These are phyloP conservation scores for Emydoidea blandingii DNA, from an alignment of 2,797 vertebrate genomes.

Conservation along the genomic window DNA sequence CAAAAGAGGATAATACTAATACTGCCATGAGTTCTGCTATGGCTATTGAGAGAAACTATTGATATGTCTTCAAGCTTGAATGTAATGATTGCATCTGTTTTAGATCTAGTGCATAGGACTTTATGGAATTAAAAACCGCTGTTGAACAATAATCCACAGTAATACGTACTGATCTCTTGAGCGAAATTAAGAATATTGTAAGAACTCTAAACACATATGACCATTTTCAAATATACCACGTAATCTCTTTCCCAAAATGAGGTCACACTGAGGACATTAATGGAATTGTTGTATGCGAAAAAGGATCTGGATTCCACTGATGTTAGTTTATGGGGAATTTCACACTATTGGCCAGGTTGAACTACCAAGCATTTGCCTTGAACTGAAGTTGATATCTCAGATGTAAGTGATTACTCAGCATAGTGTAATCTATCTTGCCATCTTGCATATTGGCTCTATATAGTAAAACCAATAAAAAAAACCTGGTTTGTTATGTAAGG, in stretches of 20 bases:
- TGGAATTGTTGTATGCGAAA: rapidly evolving
- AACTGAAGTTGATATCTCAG: not conserved
- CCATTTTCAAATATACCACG: not conserved
- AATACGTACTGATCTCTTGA: not conserved
- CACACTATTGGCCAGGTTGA: not conserved
- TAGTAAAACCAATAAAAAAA: not conserved
- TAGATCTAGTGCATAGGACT: not conserved
- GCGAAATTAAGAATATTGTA: not conserved
- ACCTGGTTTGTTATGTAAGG: not conserved
- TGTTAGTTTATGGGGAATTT: not conserved
- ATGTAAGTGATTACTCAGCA: not conserved
- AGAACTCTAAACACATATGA: not conserved
- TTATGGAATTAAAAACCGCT: not conserved
- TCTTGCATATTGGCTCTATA: not conserved
- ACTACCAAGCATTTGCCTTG: not conserved
- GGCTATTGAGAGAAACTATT: rapidly evolving
- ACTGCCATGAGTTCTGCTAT: not conserved
- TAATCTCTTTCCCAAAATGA: rapidly evolving
- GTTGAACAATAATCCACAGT: not conserved
- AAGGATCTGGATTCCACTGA: not conserved
- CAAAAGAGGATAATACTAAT: rapidly evolving
- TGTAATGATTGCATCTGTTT: not conserved
- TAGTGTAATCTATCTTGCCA: not conserved
- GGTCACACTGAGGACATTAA: not conserved
- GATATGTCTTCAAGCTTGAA: not conserved